Evolutionary conservation across 1,140 invertebrate genomes (phyloP).

Genomic region (Rhopalosiphum maidis): DNA sequence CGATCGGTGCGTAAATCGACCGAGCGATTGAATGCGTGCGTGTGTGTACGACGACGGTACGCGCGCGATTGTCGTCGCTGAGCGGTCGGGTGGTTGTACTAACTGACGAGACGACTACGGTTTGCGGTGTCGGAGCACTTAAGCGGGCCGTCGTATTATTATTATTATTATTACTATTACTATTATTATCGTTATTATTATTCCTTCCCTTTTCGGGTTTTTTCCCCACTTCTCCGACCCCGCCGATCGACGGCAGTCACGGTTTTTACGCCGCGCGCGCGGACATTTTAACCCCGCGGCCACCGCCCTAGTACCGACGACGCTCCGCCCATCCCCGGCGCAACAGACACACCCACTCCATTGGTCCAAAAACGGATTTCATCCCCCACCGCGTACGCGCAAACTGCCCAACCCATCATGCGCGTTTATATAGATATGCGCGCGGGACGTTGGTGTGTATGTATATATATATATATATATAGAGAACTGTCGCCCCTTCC

Average conservation of each 20-base stretch:
- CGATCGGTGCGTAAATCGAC: neutral
- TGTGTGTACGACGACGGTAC: constrained; percentile 10
- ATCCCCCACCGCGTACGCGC: neutral
- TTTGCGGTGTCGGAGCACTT: constrained; percentile 56
- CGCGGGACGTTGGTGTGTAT: neutral
- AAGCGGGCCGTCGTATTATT: constrained; percentile 29
- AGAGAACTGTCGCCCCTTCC: too few relatives aligned
- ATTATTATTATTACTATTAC: constrained; percentile 18
- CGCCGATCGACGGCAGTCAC: neutral
- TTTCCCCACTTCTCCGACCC: neutral
- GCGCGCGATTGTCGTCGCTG: constrained; percentile 49
- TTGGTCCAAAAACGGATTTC: constrained; percentile 25
- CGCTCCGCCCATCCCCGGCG: constrained; percentile 42
- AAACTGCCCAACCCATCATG: neutral
- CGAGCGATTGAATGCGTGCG: neutral
- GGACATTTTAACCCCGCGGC: constrained; percentile 48
- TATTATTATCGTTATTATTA: neutral
- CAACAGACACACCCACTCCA: constrained; percentile 31
- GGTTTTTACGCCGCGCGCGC: constrained; percentile 33
- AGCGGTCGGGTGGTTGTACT: constrained; percentile 41
- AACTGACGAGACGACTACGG: constrained; percentile 42
- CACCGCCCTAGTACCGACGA: neutral
- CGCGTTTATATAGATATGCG: neutral
- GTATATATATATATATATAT: neutral
- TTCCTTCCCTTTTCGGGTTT: constrained; percentile 15